Percentiles rank a stretch among this genome's conserved stretches.
These are phyloP conservation scores for Knipowitschia caucasica DNA, from an alignment of 2,797 vertebrate species.

Conservation along the genomic window DNA sequence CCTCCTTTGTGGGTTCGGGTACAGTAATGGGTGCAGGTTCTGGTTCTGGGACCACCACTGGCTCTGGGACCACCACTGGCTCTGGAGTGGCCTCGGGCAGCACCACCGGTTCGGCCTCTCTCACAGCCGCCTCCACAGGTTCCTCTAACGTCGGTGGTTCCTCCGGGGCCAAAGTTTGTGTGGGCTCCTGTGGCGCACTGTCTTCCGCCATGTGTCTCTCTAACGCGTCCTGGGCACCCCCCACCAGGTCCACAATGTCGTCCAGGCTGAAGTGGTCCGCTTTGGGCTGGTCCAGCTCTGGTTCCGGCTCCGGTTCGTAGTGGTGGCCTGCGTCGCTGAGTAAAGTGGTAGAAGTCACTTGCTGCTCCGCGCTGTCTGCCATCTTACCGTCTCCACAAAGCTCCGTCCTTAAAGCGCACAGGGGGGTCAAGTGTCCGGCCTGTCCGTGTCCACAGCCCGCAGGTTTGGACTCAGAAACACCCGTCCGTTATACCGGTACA, in stretches of 20 bases:
- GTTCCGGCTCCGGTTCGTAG: constrained; percentile 48
- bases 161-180: constrained; percentile 17
- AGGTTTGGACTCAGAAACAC: too few species aligned
- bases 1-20: neutral
- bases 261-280: constrained; percentile 43
- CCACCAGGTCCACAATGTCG: constrained; percentile 71
- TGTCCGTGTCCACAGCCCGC: neutral
- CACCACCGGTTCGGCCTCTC: neutral
- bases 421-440: constrained; percentile 29
- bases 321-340: constrained; percentile 54
- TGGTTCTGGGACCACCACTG: constrained; percentile 12
- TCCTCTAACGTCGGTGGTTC: constrained; percentile 21
- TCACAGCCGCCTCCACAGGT: neutral
- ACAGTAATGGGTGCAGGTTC: neutral
- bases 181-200: constrained; percentile 29
- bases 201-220: constrained; percentile 63
- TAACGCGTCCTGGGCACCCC: constrained; percentile 65
- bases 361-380: constrained; percentile 71
- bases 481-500: constrained; percentile 16
- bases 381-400: constrained; percentile 54
- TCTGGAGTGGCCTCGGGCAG: constrained; percentile 12
- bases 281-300: constrained; percentile 25
- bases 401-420: constrained; percentile 6
- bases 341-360: constrained; percentile 67
- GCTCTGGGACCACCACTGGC: constrained; percentile 9